Evolutionary conservation across 2,113 vertebrate species (phyloP).

Genomic region (Indri indri): DNA sequence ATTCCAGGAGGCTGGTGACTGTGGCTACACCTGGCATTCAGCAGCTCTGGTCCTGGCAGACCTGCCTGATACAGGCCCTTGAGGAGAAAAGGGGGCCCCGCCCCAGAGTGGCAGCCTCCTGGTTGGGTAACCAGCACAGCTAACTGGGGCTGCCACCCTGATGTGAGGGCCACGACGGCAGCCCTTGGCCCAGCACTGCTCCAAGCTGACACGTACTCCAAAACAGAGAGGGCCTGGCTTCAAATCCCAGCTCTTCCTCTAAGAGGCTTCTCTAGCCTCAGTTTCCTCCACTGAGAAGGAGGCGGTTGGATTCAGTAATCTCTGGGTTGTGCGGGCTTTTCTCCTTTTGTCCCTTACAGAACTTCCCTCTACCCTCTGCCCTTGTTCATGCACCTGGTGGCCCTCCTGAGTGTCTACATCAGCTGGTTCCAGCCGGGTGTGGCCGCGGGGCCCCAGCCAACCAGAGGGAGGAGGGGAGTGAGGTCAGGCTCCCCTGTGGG

Average conservation of each 20-base stretch:
- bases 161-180: too few species aligned
- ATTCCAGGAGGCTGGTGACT: neutral
- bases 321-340: accelerated
- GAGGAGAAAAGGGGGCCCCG: neutral
- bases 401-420: accelerated
- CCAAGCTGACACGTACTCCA: accelerated
- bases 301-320: accelerated
- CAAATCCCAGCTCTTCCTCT: neutral
- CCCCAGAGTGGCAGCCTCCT: neutral
- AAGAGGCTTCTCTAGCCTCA: neutral
- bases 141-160: neutral
- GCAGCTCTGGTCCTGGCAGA: too few species aligned
- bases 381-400: neutral
- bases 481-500: neutral
- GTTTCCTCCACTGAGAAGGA: neutral
- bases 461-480: neutral
- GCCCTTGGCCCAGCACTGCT: neutral
- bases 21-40: neutral
- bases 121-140: too few species aligned
- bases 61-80: neutral
- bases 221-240: neutral
- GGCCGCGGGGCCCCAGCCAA: neutral
- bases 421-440: neutral
- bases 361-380: neutral
- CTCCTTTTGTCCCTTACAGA: neutral